Base-by-base conservation (phyloP, 2,888 invertebrate genomes). In the Salticus scenicus region DNA sequence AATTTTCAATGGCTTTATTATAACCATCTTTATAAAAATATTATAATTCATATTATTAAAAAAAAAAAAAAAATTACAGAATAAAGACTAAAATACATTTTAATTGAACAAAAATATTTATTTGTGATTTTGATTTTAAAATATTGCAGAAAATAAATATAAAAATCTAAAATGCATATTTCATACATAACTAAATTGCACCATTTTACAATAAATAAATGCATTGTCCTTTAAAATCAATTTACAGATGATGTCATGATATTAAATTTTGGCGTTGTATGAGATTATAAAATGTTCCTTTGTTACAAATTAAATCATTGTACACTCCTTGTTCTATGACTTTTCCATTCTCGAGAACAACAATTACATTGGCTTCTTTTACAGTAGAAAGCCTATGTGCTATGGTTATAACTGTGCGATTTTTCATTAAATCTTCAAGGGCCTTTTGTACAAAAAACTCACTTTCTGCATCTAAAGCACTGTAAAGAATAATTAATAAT, bases 371-470 rank as follows among this genome's bases (percentile, higher is more conserved):
- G 0, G 98, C 98, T 90, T 96, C 95, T 90, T 94, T 94, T 78
- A 99, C 94, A 0, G 98, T 98, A 33, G 97, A 97, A 78, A 98
- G 92, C 41, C 98, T 92, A 91, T 98, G 98, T 1, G 98, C 98
- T 89, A 99, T 98, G 0, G 98, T 95, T 20, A 99, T 91, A 0
- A 97, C 97, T 0, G 98, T 98, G 81, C 97, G 87, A 90, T 91
- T 96, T 89, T 94, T 93, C 17, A 95, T 94, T 0, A 95, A 96
- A 7, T 93, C 93, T 90, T 98, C 98, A 67, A 98, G 90, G 0
- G 98, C 97, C 47, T 94, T 94, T 90, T 98, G 97, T 0, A 98
- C 97, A 28, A 96, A 93, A 89, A 95, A 94, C 91, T 98, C 98
- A 75, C 97, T 97, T 88, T 97, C 96, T 0, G 97, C 94, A 92